Conservation (phyloP, 2,888 invertebrate species). For the Pelosia muscerda region DNA sequence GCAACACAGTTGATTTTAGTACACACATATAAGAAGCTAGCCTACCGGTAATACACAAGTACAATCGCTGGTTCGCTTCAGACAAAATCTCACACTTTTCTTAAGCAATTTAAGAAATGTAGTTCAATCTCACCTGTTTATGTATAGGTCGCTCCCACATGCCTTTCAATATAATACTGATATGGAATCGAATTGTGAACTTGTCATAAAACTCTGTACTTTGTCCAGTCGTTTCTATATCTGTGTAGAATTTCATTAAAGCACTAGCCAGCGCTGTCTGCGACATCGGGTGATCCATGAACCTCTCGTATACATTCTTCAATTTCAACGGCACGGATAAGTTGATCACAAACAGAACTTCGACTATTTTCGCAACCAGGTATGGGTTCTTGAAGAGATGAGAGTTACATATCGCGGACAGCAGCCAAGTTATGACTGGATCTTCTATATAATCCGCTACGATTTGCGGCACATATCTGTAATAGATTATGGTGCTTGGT, state of each 20-base stretch:
- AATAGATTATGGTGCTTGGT: background rate
- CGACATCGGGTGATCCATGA: conserved; percentile 93
- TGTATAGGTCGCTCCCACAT: conserved; percentile 98
- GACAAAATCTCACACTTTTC: no score
- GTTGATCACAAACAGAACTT: conserved; percentile 94
- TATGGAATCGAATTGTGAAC: conserved; percentile 99
- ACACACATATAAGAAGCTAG: no score
- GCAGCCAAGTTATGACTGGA: conserved; percentile 94
- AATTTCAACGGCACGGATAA: conserved; percentile 87
- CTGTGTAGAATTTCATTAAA: conserved; percentile 99
- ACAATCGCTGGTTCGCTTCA: no score
- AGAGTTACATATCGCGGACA: conserved; percentile 96
- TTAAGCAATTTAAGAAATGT: background rate
- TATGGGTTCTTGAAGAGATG: conserved; percentile 98
- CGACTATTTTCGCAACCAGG: conserved; percentile 97
- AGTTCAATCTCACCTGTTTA: conserved; percentile 72
- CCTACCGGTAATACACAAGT: no score
- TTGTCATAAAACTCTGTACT: conserved; percentile 99
- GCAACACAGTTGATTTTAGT: no score
- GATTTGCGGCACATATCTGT: conserved; percentile 91
- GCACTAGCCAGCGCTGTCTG: conserved; percentile 94
- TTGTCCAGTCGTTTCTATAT: conserved; percentile 98
- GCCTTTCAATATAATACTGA: conserved; percentile 97
- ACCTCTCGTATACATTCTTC: conserved; percentile 89
- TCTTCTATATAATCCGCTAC: conserved; percentile 93